phyloP scores from a whole-genome alignment of 2,888 invertebrate genomes.

The Corbicula japonica region DNA sequence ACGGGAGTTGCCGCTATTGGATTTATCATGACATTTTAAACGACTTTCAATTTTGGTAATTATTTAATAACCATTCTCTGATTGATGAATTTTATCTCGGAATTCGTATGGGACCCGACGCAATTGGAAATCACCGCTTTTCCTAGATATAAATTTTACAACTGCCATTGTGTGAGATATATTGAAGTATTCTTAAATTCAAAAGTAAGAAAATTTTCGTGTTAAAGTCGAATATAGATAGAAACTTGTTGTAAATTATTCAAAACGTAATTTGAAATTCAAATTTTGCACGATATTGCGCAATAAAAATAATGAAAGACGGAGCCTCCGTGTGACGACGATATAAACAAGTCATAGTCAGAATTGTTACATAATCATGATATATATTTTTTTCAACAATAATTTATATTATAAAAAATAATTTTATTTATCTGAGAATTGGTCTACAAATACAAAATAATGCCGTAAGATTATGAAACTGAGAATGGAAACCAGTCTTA shows the following conservation, averaged over 20 bases:
- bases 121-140: constrained; percentile 36
- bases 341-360: too few relatives aligned
- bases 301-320: too few relatives aligned
- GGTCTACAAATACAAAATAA: too few relatives aligned
- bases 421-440: too few relatives aligned
- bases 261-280: too few relatives aligned
- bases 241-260: constrained; percentile 22
- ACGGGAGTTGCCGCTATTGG: constrained; percentile 37
- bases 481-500: too few relatives aligned
- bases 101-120: constrained; percentile 22
- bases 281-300: too few relatives aligned
- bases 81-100: constrained; percentile 35
- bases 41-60: constrained; percentile 60
- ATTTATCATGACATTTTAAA: constrained; percentile 62
- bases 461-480: too few relatives aligned
- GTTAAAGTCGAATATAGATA: constrained; percentile 52
- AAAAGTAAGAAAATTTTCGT: constrained; percentile 36
- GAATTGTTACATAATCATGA: too few relatives aligned
- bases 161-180: background rate
- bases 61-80: constrained; percentile 41
- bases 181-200: constrained; percentile 12
- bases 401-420: too few relatives aligned
- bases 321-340: too few relatives aligned
- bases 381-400: too few relatives aligned
- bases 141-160: constrained; percentile 44